phyloP scores from a whole-genome alignment of 2,888 invertebrate genomes.

The Drosophila pseudotalamancana region DNA sequence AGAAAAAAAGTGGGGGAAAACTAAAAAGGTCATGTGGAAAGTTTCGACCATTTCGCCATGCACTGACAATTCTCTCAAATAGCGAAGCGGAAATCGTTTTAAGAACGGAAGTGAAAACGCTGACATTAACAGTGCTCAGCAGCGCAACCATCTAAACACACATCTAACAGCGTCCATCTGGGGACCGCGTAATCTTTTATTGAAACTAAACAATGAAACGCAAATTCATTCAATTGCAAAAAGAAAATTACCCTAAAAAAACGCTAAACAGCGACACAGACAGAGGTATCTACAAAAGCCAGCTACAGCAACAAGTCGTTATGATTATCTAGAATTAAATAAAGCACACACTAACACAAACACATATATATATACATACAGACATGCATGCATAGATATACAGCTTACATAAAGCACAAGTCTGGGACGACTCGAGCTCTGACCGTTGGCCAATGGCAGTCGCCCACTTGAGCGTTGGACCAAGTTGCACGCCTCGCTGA shows the following conservation, averaged over 20 bases:
- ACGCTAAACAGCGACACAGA: slow-evolving; percentile 35
- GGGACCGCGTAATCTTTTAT: slow-evolving; percentile 70
- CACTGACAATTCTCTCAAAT: slow-evolving; percentile 63
- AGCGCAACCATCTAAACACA: slow-evolving; percentile 74
- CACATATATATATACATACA: slow-evolving; percentile 31
- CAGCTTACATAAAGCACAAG: slow-evolving; percentile 25
- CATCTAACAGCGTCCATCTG: slow-evolving; percentile 64
- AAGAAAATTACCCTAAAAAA: slow-evolving; percentile 78
- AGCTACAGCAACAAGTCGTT: slow-evolving; percentile 67
- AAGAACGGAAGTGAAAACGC: slow-evolving; percentile 79
- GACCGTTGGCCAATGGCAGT: slow-evolving; percentile 58
- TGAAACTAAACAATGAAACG: slow-evolving; percentile 71
- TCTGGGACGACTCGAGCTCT: slow-evolving; percentile 30
- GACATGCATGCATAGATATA: no score
- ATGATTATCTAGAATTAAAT: slow-evolving; percentile 79
- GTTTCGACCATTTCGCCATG: slow-evolving; percentile 52
- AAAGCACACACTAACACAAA: slow-evolving; percentile 39
- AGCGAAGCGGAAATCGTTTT: slow-evolving; percentile 70
- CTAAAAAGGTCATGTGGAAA: slow-evolving; percentile 52
- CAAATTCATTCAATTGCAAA: slow-evolving; percentile 82
- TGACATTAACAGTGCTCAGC: slow-evolving; percentile 30
- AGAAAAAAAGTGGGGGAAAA: background rate
- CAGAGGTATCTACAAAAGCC: slow-evolving; percentile 42
- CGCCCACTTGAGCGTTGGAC: slow-evolving; percentile 67
- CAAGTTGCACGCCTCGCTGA: slow-evolving; percentile 82